Percentiles rank a stretch among this genome's conserved stretches.
Conservation (phyloP, 2,797 vertebrate genomes). For the Amazonetta brasiliensis region DNA sequence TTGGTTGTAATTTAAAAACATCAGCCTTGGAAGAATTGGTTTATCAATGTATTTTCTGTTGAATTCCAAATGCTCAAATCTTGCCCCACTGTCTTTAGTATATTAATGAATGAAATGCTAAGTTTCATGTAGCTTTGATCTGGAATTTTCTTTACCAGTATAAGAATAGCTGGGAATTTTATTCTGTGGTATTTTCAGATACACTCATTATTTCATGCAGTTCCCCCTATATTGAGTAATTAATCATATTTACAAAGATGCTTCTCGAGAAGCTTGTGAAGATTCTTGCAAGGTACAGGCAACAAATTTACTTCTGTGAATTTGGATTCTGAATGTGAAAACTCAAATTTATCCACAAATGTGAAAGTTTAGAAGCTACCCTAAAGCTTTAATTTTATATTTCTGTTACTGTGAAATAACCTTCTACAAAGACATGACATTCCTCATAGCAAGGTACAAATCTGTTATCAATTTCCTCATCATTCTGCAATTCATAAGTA, state of each 20-base stretch:
- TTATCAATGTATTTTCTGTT: background rate
- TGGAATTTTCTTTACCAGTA: background rate
- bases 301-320: background rate
- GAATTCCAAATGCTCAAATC: background rate
- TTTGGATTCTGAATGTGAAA: background rate
- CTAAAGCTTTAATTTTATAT: background rate
- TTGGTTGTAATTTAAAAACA: background rate
- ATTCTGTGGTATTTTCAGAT: background rate
- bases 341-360: background rate
- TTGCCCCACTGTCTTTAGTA: background rate
- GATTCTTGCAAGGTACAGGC: background rate
- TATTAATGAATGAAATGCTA: background rate
- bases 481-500: background rate
- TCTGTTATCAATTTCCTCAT: background rate
- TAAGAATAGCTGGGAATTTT: background rate
- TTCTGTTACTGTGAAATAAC: background rate
- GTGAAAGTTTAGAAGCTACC: background rate
- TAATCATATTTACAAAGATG: background rate
- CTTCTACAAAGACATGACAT: background rate
- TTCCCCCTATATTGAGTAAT: background rate
- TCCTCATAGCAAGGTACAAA: background rate
- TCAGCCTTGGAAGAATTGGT: rapidly evolving
- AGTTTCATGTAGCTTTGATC: rapidly evolving
- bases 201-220: background rate
- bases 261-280: background rate